These are phyloP conservation scores for Plusia festucae DNA, from an alignment of 2,888 invertebrate genomes.

Conservation along the genomic window DNA sequence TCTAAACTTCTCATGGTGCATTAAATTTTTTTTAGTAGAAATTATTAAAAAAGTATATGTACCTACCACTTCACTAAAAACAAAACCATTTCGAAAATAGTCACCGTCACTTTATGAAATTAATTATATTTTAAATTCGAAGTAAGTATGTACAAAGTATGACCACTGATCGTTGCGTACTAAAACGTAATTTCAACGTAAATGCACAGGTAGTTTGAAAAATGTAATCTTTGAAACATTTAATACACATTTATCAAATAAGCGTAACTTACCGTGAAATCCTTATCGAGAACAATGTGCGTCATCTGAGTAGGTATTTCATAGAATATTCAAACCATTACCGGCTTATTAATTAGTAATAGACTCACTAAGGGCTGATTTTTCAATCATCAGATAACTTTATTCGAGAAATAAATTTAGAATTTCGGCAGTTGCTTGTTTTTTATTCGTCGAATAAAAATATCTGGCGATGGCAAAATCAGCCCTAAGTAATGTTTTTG, in stretches of 20 bases:
- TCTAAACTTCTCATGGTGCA: too few relatives aligned
- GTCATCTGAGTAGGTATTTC: conserved; percentile 13
- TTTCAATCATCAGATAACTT: too few relatives aligned
- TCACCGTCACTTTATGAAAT: not conserved
- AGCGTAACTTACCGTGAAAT: conserved; percentile 45
- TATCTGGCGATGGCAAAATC: too few relatives aligned
- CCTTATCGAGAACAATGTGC: conserved; percentile 35
- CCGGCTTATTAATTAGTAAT: too few relatives aligned
- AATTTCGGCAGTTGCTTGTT: too few relatives aligned
- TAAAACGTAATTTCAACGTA: too few relatives aligned
- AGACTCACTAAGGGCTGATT: too few relatives aligned
- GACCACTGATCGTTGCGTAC: not conserved
- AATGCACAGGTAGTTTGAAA: conserved; percentile 8
- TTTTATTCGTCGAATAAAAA: too few relatives aligned
- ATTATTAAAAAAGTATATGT: not conserved
- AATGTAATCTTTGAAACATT: conserved; percentile 21
- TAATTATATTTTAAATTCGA: not conserved
- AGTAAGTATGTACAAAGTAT: not conserved
- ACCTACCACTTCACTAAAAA: conserved; percentile 25
- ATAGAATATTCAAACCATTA: not conserved
- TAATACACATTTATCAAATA: conserved; percentile 25
- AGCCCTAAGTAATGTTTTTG: too few relatives aligned
- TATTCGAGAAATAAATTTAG: too few relatives aligned
- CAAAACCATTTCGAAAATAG: not conserved
- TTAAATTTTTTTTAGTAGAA: not conserved